Evolutionary conservation across 92 coral and sea anemone species (phyloP).

Genomic region (Epizoanthus illoricatus): DNA sequence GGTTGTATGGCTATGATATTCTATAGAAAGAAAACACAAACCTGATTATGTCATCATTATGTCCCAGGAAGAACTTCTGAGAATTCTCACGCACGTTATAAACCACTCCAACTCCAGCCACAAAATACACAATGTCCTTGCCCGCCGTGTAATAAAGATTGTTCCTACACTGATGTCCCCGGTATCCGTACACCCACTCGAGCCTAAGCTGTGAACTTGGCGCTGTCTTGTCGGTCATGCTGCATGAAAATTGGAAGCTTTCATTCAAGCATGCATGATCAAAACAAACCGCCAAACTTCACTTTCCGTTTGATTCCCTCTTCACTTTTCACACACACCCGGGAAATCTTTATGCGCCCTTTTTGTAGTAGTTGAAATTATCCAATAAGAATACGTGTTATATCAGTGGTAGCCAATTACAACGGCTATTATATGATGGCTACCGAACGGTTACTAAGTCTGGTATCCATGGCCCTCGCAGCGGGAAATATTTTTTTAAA

Average conservation of each 20-base stretch:
- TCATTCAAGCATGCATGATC: slow-evolving; percentile 34
- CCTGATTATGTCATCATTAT: slow-evolving; percentile 98
- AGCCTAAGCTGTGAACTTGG: slow-evolving; percentile 89
- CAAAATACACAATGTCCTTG: slow-evolving; percentile 94
- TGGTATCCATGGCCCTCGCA: no score
- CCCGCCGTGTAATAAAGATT: slow-evolving; percentile 86
- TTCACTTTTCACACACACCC: not conserved
- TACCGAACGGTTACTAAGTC: not conserved
- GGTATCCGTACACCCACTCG: slow-evolving; percentile 99
- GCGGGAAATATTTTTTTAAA: no score
- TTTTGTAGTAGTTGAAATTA: slow-evolving; percentile 6
- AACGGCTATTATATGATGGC: not conserved
- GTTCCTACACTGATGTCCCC: slow-evolving; percentile 98
- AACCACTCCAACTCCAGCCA: slow-evolving; percentile 97
- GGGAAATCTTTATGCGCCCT: slow-evolving; percentile 22
- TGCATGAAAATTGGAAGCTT: slow-evolving; percentile 15
- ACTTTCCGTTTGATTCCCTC: no score
- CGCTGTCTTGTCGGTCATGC: slow-evolving; percentile 95
- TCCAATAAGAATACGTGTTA: slow-evolving; percentile 19
- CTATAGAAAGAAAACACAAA: slow-evolving; percentile 26
- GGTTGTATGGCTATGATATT: not conserved
- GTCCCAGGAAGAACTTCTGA: slow-evolving; percentile 94
- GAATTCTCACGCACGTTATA: slow-evolving; percentile 82
- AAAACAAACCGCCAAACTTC: not conserved
- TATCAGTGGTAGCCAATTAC: slow-evolving; percentile 16